Evolutionary conservation across 2,113 vertebrate genomes (phyloP), one percentile per base, ranked within the genome.

Genomic region (Cyprinodon tularosa): DNA sequence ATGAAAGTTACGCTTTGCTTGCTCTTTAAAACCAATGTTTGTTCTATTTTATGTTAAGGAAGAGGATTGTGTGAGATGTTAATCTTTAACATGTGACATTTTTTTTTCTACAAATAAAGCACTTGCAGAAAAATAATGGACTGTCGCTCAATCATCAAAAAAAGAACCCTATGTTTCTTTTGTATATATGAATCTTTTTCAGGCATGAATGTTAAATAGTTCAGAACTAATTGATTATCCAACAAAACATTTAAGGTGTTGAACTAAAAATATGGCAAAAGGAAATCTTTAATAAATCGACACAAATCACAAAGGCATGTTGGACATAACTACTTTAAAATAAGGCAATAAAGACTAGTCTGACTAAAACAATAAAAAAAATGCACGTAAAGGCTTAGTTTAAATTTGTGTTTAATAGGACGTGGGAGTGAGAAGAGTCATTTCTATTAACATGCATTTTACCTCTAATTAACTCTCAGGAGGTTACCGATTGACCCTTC

Each of bases 31-130:
- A 59, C 64, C 69, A 82, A 85, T 89, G 87, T 45, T 47, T 44
- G 40, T 78, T 70, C 72, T 57, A 17, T 48, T 79, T 70, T 79
- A 70, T 71, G 62, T 82, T 60, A n/a, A 68, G 85, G 78, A 73
- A 44, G 75, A 87, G 86, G 85, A 84, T 88, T 82, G 89, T 93
- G 90, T 90, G 91, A 93, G 92, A 93, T 92, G 88, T 93, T 90
- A 88, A 84, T 87, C 70, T 75, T 65, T 84, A 76, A 94, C 91
- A 92, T 92, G 91, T 92, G 92, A 57, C n/a, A 20, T 57, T 8
- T 6, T 57, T n/a, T 42, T 57, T 57, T n/a, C 29, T 29, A 29
- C 29, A 29, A 29, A 29, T 29, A 29, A 29, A 29, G 29, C 29
- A 29, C 29, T 29, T 29, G 29, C 29, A 1, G 29, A 29, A 29